These are phyloP conservation scores for Arenaria interpres DNA, from an alignment of 2,113 vertebrate genomes.

Conservation along the genomic window DNA sequence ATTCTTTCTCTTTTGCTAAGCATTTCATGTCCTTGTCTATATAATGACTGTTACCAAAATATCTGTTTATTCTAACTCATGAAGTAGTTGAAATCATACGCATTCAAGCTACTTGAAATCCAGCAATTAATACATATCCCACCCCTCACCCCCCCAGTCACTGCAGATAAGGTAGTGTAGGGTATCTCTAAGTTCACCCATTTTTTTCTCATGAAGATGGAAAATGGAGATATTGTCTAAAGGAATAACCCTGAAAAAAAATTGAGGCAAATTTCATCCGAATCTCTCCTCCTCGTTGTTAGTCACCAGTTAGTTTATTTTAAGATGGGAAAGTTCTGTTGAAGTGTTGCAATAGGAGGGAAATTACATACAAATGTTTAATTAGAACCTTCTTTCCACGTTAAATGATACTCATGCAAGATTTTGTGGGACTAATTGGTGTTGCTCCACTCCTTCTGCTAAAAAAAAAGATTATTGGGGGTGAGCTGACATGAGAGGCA, in stretches of 20 bases:
- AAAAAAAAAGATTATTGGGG: neutral
- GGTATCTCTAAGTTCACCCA: neutral
- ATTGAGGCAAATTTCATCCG: rapidly evolving
- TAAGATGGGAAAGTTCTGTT: neutral
- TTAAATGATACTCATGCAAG: neutral
- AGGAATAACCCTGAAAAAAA: neutral
- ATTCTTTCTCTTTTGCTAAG: neutral
- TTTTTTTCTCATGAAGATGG: neutral
- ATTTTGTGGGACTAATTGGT: neutral
- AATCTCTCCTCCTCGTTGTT: neutral
- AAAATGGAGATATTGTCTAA: neutral
- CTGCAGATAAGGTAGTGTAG: neutral
- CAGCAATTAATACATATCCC: neutral
- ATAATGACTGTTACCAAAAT: neutral
- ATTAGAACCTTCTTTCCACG: neutral
- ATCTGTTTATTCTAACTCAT: neutral
- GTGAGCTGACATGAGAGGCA: neutral
- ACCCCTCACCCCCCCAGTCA: too few species aligned
- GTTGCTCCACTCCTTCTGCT: neutral
- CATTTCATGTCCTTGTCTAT: neutral
- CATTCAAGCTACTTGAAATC: neutral
- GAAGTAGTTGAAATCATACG: neutral
- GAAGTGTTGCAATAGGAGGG: neutral
- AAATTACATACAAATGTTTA: neutral
- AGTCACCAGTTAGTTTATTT: neutral